Conservation (phyloP, 2,888 invertebrate species). For the Axea sp. region DNA sequence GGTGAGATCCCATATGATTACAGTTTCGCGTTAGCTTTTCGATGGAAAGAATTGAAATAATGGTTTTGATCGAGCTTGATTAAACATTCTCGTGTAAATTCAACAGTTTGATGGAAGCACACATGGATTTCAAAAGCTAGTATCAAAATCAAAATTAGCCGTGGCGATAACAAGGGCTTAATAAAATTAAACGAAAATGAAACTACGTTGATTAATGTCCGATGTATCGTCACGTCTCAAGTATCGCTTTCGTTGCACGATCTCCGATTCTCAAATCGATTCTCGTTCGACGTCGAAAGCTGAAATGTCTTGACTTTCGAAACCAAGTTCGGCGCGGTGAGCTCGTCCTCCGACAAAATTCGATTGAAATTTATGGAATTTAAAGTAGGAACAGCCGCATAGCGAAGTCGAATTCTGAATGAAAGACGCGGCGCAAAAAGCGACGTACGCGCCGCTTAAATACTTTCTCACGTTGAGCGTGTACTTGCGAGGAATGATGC, state of each 20-base stretch:
- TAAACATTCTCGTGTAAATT: too few species aligned
- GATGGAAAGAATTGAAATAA: too few species aligned
- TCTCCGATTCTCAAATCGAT: not conserved
- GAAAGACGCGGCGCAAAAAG: slow-evolving; percentile 33
- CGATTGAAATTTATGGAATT: slow-evolving; percentile 47
- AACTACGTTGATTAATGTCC: too few species aligned
- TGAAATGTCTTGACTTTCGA: not conserved
- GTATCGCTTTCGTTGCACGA: not conserved
- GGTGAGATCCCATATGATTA: too few species aligned
- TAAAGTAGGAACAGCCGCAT: slow-evolving; percentile 24
- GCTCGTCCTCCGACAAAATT: slow-evolving; percentile 5
- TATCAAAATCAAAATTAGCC: too few species aligned
- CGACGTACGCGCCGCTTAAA: slow-evolving; percentile 11
- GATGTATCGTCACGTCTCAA: too few species aligned
- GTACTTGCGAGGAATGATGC: slow-evolving; percentile 49
- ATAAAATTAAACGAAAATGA: too few species aligned
- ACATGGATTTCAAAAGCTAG: too few species aligned
- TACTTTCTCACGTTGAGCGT: slow-evolving; percentile 52
- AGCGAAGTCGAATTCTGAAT: slow-evolving; percentile 19
- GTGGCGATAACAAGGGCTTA: too few species aligned
- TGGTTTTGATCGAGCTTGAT: too few species aligned
- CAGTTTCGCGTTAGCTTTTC: too few species aligned
- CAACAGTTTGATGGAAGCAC: too few species aligned
- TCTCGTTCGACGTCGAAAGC: not conserved
- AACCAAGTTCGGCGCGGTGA: not conserved